Base-by-base conservation (phyloP, 1,140 invertebrate genomes). In the Drosophila micromelanica region DNA sequence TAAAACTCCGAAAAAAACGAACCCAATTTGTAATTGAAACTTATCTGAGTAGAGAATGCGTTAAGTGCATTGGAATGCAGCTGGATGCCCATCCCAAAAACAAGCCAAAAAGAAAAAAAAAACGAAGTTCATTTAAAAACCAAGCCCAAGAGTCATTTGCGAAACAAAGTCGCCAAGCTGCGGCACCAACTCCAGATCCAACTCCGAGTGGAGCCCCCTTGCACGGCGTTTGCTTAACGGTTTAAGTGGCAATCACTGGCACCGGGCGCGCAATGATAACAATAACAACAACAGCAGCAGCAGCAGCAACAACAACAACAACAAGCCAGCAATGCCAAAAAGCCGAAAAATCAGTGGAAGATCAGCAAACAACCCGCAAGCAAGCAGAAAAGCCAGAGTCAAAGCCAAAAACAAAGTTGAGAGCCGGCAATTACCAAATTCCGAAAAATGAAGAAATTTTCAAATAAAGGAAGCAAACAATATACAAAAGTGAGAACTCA, bases 401-500 rank as follows among this genome's bases (percentile, higher is more conserved):
- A 11, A 62, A 17, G 13, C 38, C 38, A 46, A 54, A 13, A 20
- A 15, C 23, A 57, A 11, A 59, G 38, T 15, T 37, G 40, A 63
- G 74, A 78, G 82, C 78, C 79, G 76, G 84, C 84, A 89, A 89
- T 89, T 89, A 89, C 84, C 65, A 80, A 89, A 89, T 89, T 89
- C 84, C 84, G 65, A 89, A 89, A 89, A 90, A 89, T 89, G 85
- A 89, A 89, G 84, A 89, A 89, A 89, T 89, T 89, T 89, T 89
- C 84, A 89, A 89, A 89, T 89, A 89, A 89, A 89, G 79, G 76
- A 89, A 89, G 73, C 70, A 69, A 76, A 82, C 45, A 62, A 60
- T 77, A 80, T 52, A 79, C 73, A 85, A 86, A 85, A 89, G 85
- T 90, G 85, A 89, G 84, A 89, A 89, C 84, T 89, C 82, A 87